These are phyloP conservation scores for Grapholita molesta DNA, from an alignment of 1,140 invertebrate genomes.

Conservation along the genomic window DNA sequence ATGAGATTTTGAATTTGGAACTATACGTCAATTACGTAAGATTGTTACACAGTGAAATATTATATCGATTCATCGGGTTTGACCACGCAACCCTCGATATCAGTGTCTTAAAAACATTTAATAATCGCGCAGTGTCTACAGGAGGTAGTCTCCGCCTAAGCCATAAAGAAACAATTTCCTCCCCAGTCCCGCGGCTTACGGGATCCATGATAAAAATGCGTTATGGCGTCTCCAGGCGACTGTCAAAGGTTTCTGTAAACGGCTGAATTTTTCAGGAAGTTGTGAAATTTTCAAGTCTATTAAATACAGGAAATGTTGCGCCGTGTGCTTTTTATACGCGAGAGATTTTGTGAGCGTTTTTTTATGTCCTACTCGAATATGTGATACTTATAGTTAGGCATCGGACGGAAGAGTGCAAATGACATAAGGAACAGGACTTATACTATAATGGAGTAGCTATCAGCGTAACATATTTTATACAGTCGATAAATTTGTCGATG, in stretches of 20 bases:
- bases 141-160: neutral
- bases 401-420: too few relatives aligned
- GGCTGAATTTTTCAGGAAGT: neutral
- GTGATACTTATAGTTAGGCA: too few relatives aligned
- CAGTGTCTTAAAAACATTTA: too few relatives aligned
- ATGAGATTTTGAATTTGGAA: too few relatives aligned
- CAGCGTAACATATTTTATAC: too few relatives aligned
- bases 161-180: conserved; percentile 74
- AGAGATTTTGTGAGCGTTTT: neutral
- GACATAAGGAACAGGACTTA: too few relatives aligned
- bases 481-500: too few relatives aligned
- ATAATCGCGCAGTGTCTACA: neutral
- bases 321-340: neutral
- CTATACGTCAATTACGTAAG: too few relatives aligned
- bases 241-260: conserved; percentile 12
- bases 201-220: conserved; percentile 65
- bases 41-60: too few relatives aligned
- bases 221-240: conserved; percentile 34
- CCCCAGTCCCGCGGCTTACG: conserved; percentile 46
- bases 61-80: too few relatives aligned
- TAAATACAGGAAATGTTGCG: neutral
- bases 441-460: too few relatives aligned
- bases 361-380: neutral
- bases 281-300: neutral
- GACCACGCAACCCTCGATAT: too few relatives aligned